Percentiles rank a stretch among this genome's conserved stretches.
These are phyloP conservation scores for Chrysomela aeneicollis DNA, from an alignment of 2,888 invertebrate species.

Conservation along the genomic window DNA sequence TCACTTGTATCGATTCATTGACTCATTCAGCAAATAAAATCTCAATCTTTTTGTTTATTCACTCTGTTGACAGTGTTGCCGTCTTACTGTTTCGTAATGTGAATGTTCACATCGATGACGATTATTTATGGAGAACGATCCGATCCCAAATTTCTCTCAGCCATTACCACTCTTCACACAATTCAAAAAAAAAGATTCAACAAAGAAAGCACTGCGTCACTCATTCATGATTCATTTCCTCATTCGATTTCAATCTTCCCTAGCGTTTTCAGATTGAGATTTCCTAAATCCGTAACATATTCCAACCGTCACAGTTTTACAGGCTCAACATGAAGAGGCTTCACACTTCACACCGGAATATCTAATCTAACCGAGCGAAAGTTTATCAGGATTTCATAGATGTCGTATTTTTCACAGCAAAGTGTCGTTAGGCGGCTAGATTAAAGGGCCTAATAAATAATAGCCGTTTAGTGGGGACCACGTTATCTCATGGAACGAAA, in stretches of 20 bases:
- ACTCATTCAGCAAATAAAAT: no score
- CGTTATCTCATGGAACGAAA: neutral
- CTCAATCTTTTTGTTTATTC: no score
- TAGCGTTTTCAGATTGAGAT: neutral
- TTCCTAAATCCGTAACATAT: slow-evolving; percentile 3
- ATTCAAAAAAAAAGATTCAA: neutral
- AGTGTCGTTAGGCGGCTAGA: slow-evolving; percentile 3
- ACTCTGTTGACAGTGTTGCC: no score
- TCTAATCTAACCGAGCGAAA: slow-evolving; percentile 5
- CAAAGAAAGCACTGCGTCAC: neutral
- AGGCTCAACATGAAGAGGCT: slow-evolving; percentile 1
- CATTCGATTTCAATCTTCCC: neutral
- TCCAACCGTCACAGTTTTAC: neutral
- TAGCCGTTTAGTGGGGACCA: slow-evolving; percentile 12
- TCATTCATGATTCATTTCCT: neutral
- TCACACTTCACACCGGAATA: slow-evolving; percentile 2
- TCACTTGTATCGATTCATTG: no score
- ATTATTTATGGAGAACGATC: neutral
- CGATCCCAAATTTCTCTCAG: neutral
- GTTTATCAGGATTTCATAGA: slow-evolving; percentile 10
- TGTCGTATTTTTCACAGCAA: slow-evolving; percentile 10
- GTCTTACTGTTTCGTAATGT: no score
- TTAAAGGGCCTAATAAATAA: slow-evolving; percentile 17
- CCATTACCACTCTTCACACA: neutral
- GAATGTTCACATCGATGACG: neutral